Evolutionary conservation across 2,113 vertebrate genomes (phyloP), one percentile per base, ranked within the genome.

Genomic region (Engraulis encrasicolus): DNA sequence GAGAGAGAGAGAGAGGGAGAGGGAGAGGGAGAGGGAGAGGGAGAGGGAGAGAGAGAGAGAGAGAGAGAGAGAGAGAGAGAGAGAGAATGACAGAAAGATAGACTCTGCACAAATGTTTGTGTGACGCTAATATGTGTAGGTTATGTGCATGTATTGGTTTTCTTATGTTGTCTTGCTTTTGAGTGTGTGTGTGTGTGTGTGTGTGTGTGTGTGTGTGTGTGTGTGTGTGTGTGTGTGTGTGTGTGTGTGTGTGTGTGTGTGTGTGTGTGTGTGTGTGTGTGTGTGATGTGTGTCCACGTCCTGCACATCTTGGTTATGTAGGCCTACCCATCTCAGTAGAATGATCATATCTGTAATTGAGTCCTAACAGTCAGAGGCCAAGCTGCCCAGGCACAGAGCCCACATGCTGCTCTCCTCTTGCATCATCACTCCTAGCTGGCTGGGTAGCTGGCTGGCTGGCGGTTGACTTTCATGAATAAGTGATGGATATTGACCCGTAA

Each of bases 381-480:
- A 31, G 66, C 1, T 15, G 14, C 9, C 31, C 27, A 19, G 66
- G 66, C 14, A 74, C 27, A 34, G 11, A 31, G 61, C 3, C 52
- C 58, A 23, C 66, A 74, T 74, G 66, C 66, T 34, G 31, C 66
- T 23, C 31, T 4, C 14, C 11, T 34, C 66, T 74, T 74, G 23
- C 58, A 66, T 66, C 58, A 66, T n/a, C n/a, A n/a, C n/a, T n/a
- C n/a, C n/a, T n/a, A n/a, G n/a, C n/a, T n/a, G n/a, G n/a, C n/a
- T n/a, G n/a, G n/a, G 54, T 27, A 14, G 7, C 7, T 17, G 58
- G 23, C 27, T 14, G 58, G 6, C 58, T 23, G 9, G 15, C 6
- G 7, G 23, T 66, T 66, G 58, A 31, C 58, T 66, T 31, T 66
- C 58, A 66, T 66, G 58, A 66, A 66, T 66, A 66, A 66, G 58